These are phyloP conservation scores for Lasioglossum leucozonium DNA, from an alignment of 2,888 invertebrate genomes.

Conservation along the genomic window DNA sequence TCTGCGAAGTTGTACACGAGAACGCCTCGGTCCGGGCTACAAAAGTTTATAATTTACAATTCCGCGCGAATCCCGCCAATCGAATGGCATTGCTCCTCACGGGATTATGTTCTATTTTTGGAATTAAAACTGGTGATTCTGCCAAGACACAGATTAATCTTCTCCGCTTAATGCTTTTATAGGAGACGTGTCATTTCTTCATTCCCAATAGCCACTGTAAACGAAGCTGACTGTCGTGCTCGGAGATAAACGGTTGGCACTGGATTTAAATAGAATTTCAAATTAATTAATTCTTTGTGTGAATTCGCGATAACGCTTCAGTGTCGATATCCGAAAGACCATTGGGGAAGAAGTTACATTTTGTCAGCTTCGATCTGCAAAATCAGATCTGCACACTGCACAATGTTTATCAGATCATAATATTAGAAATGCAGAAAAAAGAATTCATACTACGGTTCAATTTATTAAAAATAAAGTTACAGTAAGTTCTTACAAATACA, in stretches of 20 bases:
- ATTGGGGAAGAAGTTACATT: neutral
- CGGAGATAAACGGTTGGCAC: neutral
- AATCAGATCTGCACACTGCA: neutral
- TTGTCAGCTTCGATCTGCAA: neutral
- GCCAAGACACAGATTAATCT: conserved; percentile 8
- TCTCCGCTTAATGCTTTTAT: conserved; percentile 8
- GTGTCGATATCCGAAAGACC: neutral
- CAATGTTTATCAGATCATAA: neutral
- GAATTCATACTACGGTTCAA: neutral
- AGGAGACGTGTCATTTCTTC: neutral
- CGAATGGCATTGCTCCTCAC: neutral
- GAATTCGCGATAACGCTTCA: neutral
- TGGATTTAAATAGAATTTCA: neutral
- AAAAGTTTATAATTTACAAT: conserved; percentile 6
- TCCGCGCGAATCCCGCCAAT: neutral
- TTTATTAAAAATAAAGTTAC: too few species aligned
- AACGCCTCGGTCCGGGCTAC: neutral
- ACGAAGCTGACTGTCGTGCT: neutral
- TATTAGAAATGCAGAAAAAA: neutral
- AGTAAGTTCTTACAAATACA: too few species aligned
- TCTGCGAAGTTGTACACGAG: neutral
- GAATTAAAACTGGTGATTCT: neutral
- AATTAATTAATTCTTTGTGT: neutral
- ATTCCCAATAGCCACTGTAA: conserved; percentile 11
- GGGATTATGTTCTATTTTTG: neutral